Evolutionary conservation across 2,888 invertebrate species (phyloP).

Genomic region (Machimus rusticus): DNA sequence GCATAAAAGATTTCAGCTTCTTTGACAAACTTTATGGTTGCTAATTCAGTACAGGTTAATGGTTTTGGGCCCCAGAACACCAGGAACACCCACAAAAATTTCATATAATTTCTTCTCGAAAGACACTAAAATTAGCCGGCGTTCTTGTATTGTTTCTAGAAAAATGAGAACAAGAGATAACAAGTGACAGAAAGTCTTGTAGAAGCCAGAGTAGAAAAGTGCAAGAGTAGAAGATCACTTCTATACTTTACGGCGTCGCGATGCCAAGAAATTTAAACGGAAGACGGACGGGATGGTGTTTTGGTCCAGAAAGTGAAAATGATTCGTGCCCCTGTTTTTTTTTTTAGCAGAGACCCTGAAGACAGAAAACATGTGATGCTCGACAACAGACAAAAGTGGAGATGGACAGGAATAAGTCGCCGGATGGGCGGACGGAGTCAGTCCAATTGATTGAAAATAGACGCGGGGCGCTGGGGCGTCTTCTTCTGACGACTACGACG

Average conservation of each 20-base stretch:
- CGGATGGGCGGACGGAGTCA: background rate
- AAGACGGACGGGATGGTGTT: background rate
- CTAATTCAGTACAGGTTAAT: background rate
- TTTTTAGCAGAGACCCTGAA: background rate
- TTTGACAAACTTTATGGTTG: background rate
- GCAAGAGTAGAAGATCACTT: background rate
- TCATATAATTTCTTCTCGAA: background rate
- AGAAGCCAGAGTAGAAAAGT: background rate
- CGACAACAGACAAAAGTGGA: background rate
- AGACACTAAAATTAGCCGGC: background rate
- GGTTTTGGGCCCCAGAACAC: background rate
- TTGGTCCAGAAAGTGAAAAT: constrained; percentile 16
- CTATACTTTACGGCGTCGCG: background rate
- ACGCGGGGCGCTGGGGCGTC: background rate
- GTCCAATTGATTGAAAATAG: background rate
- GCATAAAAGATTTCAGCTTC: background rate
- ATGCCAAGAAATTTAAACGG: background rate
- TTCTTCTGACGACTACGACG: too few species aligned
- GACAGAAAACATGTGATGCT: background rate
- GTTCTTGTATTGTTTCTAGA: background rate
- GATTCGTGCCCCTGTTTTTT: background rate
- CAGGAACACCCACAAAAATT: background rate
- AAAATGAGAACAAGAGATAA: background rate
- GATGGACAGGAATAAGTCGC: background rate
- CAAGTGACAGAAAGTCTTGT: background rate